phyloP scores from a whole-genome alignment of 53 echinoderm and acorn worm genomes.

The Stichopus horrens region DNA sequence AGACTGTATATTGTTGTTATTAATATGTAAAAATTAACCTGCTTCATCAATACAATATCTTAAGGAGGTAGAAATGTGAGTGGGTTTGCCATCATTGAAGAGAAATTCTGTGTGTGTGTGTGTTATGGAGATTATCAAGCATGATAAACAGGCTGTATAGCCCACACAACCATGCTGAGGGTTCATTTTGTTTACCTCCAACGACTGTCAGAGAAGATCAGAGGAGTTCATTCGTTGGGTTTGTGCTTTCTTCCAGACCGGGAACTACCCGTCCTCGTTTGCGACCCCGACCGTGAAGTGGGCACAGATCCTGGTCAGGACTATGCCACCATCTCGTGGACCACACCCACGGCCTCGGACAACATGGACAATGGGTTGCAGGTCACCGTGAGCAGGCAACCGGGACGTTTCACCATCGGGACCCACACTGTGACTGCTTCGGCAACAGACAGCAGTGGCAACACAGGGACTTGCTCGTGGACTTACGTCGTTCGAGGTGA shows the following conservation, averaged over 20 bases:
- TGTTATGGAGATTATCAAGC: too few relatives aligned
- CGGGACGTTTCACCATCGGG: not conserved
- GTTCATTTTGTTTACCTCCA: too few relatives aligned
- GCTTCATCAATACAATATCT: too few relatives aligned
- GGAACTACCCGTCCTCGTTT: not conserved
- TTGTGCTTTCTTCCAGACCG: not conserved
- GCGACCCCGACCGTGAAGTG: not conserved
- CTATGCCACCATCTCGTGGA: conserved; percentile 2
- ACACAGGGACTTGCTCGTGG: conserved; percentile 5
- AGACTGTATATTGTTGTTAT: too few relatives aligned
- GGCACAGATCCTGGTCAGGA: not conserved
- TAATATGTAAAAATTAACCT: too few relatives aligned
- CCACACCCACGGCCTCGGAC: not conserved
- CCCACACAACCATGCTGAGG: too few relatives aligned
- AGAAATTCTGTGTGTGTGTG: too few relatives aligned
- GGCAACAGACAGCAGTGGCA: conserved; percentile 9
- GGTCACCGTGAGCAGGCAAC: not conserved
- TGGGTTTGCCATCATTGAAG: too few relatives aligned
- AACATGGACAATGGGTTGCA: not conserved
- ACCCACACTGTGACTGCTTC: not conserved
- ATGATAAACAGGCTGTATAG: too few relatives aligned
- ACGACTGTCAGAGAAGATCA: too few relatives aligned
- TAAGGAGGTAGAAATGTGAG: too few relatives aligned
- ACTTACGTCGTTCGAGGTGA: conserved; percentile 1
- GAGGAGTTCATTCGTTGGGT: too few relatives aligned